Percentiles rank a stretch among this genome's conserved stretches.
phyloP scores from a whole-genome alignment of 2,797 vertebrate species.

The Cercopithecus neglectus region DNA sequence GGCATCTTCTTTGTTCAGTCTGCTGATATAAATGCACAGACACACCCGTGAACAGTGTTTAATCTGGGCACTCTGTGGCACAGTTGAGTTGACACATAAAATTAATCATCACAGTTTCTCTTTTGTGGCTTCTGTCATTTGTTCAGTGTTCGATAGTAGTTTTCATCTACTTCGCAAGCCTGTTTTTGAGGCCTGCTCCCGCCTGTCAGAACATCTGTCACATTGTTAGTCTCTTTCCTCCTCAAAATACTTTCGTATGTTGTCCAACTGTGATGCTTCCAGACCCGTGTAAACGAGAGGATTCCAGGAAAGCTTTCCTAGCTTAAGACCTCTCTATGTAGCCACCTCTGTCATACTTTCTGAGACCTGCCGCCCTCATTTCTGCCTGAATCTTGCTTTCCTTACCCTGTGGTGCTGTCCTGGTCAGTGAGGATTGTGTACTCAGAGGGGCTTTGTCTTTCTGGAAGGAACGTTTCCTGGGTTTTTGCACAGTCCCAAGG shows the following conservation, averaged over 20 bases:
- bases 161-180: neutral
- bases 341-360: neutral
- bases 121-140: neutral
- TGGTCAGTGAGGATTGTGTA: neutral
- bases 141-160: neutral
- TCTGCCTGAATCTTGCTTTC: neutral
- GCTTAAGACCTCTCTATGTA: neutral
- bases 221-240: neutral
- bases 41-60: neutral
- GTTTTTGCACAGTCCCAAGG: neutral
- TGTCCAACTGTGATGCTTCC: neutral
- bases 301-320: neutral
- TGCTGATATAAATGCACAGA: neutral
- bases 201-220: neutral
- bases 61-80: neutral
- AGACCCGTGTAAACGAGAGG: neutral
- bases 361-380: neutral
- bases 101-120: neutral
- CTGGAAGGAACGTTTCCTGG: neutral
- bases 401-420: fast-evolving
- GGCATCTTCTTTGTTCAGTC: neutral
- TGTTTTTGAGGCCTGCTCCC: neutral
- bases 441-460: neutral
- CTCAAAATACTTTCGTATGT: neutral
- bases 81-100: neutral